Conservation (phyloP, 2,888 invertebrate species). For the Portevinia maculata region DNA sequence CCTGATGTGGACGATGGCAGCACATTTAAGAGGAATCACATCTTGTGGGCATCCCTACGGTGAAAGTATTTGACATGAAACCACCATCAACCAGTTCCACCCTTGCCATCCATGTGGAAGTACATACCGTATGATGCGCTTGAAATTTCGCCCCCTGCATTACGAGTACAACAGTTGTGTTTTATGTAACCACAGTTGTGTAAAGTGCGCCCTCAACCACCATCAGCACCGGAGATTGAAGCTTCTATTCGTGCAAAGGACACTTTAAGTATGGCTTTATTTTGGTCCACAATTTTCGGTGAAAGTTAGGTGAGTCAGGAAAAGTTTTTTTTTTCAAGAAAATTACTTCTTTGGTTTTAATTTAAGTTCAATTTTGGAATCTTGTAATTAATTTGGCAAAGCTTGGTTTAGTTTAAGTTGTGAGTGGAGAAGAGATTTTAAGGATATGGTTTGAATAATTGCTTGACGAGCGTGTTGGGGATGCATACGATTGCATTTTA, state of each 20-base stretch:
- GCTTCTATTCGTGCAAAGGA: too few species aligned
- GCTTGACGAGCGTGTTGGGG: not conserved
- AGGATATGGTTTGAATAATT: not conserved
- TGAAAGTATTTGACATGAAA: constrained; percentile 37
- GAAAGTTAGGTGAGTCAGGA: constrained; percentile 29
- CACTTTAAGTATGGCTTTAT: too few species aligned
- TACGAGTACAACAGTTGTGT: constrained; percentile 42
- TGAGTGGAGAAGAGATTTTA: not conserved
- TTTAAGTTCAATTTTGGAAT: constrained; percentile 47
- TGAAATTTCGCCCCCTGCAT: constrained; percentile 11
- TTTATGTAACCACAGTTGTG: constrained; percentile 53
- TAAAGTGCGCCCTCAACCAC: not conserved
- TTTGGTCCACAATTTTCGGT: constrained; percentile 45
- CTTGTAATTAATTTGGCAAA: constrained; percentile 46
- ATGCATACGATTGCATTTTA: not conserved
- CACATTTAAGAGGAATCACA: too few species aligned
- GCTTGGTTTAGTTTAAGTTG: constrained; percentile 8
- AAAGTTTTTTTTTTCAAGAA: constrained; percentile 51
- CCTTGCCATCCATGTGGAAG: too few species aligned
- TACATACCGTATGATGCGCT: constrained; percentile 1
- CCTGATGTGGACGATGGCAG: constrained; percentile 12
- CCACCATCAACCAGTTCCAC: constrained; percentile 39
- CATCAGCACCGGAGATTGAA: too few species aligned
- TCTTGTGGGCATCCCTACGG: constrained; percentile 8
- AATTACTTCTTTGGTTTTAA: constrained; percentile 54